Conservation (phyloP, 2,888 invertebrate genomes). For the Drosophila algonquin region DNA sequence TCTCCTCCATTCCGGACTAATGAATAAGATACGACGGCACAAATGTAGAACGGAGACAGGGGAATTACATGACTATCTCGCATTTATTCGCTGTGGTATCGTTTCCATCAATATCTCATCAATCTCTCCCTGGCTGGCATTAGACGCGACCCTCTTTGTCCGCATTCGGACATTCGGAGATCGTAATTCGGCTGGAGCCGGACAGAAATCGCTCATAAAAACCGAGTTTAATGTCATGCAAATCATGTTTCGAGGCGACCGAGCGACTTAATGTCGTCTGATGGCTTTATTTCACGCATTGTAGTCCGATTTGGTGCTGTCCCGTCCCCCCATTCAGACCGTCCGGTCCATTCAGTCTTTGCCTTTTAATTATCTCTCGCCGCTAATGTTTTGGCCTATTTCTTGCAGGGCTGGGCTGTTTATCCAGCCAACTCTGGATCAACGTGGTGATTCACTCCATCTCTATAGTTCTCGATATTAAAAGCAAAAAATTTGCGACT, state of each 20-base stretch:
- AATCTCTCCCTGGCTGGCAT: constrained; percentile 15
- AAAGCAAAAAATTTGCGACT: constrained; percentile 8
- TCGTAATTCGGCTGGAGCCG: constrained; percentile 45
- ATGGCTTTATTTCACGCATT: constrained; percentile 63
- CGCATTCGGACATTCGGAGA: constrained; percentile 32
- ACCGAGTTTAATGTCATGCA: constrained; percentile 68
- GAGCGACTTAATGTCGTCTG: constrained; percentile 66
- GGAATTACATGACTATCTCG: constrained; percentile 1
- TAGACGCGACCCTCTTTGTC: constrained; percentile 4
- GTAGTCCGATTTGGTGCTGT: constrained; percentile 3
- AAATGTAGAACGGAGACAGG: constrained; percentile 10
- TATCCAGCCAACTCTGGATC: background rate
- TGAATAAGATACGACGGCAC: background rate
- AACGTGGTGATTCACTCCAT: constrained; percentile 20
- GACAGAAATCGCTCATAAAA: constrained; percentile 70
- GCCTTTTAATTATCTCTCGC: constrained; percentile 61
- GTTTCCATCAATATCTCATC: background rate
- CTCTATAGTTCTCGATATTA: background rate
- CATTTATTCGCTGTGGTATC: constrained; percentile 37
- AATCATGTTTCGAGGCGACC: constrained; percentile 66
- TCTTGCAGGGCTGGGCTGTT: constrained; percentile 3
- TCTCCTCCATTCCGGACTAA: background rate
- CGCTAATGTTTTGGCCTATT: constrained; percentile 56
- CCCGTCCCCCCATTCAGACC: constrained; percentile 3
- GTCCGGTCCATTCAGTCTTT: constrained; percentile 16